Conservation (phyloP, 2,113 vertebrate genomes). For the Percina caprodes region DNA sequence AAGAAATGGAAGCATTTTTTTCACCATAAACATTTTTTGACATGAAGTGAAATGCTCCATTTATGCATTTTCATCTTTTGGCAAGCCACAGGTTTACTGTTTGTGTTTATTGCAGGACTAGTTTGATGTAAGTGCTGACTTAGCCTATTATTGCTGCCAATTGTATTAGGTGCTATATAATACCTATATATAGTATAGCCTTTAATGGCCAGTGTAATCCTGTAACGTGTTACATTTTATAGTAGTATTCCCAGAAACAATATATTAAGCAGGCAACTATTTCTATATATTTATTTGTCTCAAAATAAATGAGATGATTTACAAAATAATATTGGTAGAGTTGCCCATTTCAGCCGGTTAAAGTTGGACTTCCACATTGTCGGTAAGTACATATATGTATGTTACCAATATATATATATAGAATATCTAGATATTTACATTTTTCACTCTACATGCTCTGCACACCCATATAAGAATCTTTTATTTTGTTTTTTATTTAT, state of each 20-base stretch:
- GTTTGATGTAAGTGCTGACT: neutral
- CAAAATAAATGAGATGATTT: neutral
- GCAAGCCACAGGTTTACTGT: neutral
- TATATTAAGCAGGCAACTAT: neutral
- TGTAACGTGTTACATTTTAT: neutral
- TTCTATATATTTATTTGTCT: neutral
- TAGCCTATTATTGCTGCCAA: neutral
- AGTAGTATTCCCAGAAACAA: neutral
- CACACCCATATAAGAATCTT: too few relatives aligned
- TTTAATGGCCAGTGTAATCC: neutral
- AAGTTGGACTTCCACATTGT: neutral
- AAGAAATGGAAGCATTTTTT: neutral
- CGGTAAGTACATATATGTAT: neutral
- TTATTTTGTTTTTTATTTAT: too few relatives aligned
- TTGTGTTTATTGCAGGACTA: slow-evolving; percentile 14
- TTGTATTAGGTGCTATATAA: neutral
- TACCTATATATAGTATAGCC: neutral
- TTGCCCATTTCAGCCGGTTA: neutral
- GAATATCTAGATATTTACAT: too few relatives aligned
- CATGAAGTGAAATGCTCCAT: neutral
- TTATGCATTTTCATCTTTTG: neutral
- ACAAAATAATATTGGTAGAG: neutral
- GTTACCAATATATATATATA: too few relatives aligned
- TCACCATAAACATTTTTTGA: neutral
- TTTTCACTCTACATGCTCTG: too few relatives aligned